Percentiles rank a stretch among this genome's conserved stretches.
phyloP scores from a whole-genome alignment of 2,113 vertebrate species.

The Syrrhaptes paradoxus region DNA sequence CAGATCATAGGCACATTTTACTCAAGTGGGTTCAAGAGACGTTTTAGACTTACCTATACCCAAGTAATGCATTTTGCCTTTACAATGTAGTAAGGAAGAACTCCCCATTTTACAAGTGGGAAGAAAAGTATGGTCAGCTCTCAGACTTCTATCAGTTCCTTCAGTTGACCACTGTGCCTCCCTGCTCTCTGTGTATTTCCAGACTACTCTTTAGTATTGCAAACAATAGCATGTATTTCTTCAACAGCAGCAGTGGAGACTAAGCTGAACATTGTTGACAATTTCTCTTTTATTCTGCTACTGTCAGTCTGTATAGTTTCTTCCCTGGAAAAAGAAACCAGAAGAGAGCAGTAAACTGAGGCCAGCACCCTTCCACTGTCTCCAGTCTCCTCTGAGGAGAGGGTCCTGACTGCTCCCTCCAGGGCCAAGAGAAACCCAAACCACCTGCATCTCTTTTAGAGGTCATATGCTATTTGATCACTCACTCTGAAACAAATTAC shows the following conservation, averaged over 20 bases:
- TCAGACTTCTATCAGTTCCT: not conserved
- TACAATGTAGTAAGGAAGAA: not conserved
- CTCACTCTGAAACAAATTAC: not conserved
- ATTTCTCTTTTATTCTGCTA: not conserved
- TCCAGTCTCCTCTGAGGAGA: not conserved
- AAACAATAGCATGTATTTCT: not conserved
- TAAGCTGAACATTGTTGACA: not conserved
- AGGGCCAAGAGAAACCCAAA: not conserved
- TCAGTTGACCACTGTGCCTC: not conserved
- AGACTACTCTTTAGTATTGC: not conserved
- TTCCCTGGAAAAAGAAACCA: not conserved
- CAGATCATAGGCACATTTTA: not conserved
- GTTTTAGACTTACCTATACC: not conserved
- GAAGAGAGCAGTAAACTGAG: not conserved
- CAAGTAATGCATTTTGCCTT: not conserved
- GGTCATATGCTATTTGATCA: fast-evolving
- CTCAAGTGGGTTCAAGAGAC: not conserved
- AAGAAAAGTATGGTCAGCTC: not conserved
- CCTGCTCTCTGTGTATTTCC: not conserved
- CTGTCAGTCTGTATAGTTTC: not conserved
- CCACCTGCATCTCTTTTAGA: not conserved
- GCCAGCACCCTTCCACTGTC: not conserved
- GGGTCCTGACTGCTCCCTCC: not conserved
- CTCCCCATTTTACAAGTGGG: not conserved
- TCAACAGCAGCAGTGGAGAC: not conserved